A percentile compares a stretch with the other conserved stretches of the same genome.
phyloP scores from a whole-genome alignment of 2,888 invertebrate genomes.

The Erebia ligea region DNA sequence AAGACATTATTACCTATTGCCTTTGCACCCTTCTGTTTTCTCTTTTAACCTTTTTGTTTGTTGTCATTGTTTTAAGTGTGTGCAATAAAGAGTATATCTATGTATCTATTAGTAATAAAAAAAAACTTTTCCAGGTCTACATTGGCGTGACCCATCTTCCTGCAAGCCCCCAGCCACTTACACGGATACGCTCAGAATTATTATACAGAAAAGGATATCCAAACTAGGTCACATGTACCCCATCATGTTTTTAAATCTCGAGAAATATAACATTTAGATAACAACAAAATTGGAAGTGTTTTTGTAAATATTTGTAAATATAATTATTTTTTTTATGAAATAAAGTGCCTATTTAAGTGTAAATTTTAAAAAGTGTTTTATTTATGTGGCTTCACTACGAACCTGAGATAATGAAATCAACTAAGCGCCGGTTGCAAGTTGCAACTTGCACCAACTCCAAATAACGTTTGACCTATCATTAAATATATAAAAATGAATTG shows the following conservation, averaged over 20 bases:
- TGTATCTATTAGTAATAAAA: too few relatives aligned
- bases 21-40: too few relatives aligned
- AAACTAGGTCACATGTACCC: conserved; percentile 90
- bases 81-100: too few relatives aligned
- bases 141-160: conserved; percentile 90
- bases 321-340: conserved; percentile 39
- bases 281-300: not conserved
- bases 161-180: conserved; percentile 88
- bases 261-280: conserved; percentile 53
- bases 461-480: too few relatives aligned
- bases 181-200: conserved; percentile 90
- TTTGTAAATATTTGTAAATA: conserved; percentile 45
- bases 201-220: conserved; percentile 91
- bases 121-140: conserved; percentile 67
- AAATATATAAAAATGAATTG: too few relatives aligned
- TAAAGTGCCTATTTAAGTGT: conserved; percentile 49
- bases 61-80: too few relatives aligned
- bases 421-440: too few relatives aligned
- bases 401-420: too few relatives aligned
- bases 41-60: too few relatives aligned
- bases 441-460: too few relatives aligned
- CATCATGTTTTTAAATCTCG: conserved; percentile 85
- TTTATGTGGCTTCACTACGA: not conserved
- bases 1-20: too few relatives aligned
- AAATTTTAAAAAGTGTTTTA: conserved; percentile 1